These are phyloP conservation scores for Drosophila dunni DNA, from an alignment of 1,140 invertebrate species.

Conservation along the genomic window DNA sequence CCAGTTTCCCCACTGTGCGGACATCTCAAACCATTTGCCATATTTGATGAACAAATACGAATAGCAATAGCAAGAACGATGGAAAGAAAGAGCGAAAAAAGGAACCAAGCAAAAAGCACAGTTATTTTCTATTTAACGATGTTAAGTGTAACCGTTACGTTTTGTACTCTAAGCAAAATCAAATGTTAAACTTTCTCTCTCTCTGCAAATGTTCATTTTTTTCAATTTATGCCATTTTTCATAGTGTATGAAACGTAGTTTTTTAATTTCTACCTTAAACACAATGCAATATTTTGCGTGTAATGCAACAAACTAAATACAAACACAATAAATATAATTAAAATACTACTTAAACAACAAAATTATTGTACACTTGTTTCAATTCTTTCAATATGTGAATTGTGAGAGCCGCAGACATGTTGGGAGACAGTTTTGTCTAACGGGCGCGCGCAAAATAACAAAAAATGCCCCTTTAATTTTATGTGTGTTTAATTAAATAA, in stretches of 20 bases:
- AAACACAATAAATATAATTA: constrained; percentile 80
- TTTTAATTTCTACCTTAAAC: constrained; percentile 55
- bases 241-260: constrained; percentile 56
- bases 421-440: constrained; percentile 22
- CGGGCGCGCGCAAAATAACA: constrained; percentile 2
- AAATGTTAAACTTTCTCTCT: constrained; percentile 57
- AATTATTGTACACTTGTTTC: constrained; percentile 10
- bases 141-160: constrained; percentile 78
- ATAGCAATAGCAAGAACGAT: constrained; percentile 31
- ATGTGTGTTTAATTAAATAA: constrained; percentile 9
- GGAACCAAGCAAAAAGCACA: constrained; percentile 45
- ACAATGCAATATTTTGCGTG: constrained; percentile 33
- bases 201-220: constrained; percentile 67
- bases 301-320: constrained; percentile 54
- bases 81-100: constrained; percentile 16
- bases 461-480: constrained; percentile 21
- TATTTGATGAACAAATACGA: constrained; percentile 75
- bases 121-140: constrained; percentile 71
- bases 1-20: constrained; percentile 1
- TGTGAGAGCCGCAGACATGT: neutral
- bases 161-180: constrained; percentile 72
- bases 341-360: constrained; percentile 68
- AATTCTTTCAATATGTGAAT: constrained; percentile 8
- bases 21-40: constrained; percentile 46
- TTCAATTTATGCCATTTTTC: constrained; percentile 57